Percentiles rank a stretch among this genome's conserved stretches.
phyloP scores from a whole-genome alignment of 2,888 invertebrate species.

The Tachina grossa region DNA sequence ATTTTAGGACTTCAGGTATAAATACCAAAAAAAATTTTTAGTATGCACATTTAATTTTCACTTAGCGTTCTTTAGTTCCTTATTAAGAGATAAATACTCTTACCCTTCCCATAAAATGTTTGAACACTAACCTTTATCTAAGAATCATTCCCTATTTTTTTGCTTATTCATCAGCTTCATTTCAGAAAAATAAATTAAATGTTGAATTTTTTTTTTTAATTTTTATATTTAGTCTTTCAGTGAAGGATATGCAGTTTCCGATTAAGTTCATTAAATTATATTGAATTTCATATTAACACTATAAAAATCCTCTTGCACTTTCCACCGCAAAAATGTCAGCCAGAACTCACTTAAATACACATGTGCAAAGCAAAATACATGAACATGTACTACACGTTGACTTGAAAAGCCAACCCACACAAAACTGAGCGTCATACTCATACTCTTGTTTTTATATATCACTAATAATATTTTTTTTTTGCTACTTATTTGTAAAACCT shows the following conservation, averaged over 20 bases:
- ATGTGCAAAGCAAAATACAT: neutral
- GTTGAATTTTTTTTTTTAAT: slow-evolving; percentile 1
- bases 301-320: slow-evolving; percentile 31
- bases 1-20: too few species aligned
- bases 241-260: slow-evolving; percentile 25
- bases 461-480: neutral
- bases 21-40: too few species aligned
- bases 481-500: slow-evolving; percentile 30
- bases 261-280: slow-evolving; percentile 55
- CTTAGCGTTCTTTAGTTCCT: too few species aligned
- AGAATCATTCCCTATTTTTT: neutral
- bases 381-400: slow-evolving; percentile 9
- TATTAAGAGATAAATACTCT: neutral
- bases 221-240: neutral
- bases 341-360: neutral
- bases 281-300: slow-evolving; percentile 51
- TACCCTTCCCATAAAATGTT: neutral
- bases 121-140: neutral
- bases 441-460: slow-evolving; percentile 19
- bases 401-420: slow-evolving; percentile 35
- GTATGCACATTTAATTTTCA: too few species aligned
- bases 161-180: neutral
- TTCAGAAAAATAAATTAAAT: slow-evolving; percentile 27
- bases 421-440: neutral
- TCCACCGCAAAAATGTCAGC: slow-evolving; percentile 8